Evolutionary conservation across 1,140 invertebrate genomes (phyloP).

Genomic region (Acromyrmex charruanus): DNA sequence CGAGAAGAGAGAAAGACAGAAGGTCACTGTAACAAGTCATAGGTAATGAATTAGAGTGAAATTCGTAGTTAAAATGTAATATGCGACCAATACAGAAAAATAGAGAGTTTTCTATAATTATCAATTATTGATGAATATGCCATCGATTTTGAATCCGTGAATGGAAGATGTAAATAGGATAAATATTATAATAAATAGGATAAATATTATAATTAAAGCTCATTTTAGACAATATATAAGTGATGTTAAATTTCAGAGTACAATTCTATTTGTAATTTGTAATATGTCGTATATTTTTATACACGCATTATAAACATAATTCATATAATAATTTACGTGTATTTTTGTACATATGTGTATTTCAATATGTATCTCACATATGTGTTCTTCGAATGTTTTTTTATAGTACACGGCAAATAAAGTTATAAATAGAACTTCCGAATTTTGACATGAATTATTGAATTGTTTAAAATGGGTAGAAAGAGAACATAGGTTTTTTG

Average conservation of each 20-base stretch:
- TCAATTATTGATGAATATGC: background rate
- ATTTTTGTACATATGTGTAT: background rate
- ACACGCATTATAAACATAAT: background rate
- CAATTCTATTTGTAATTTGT: constrained; percentile 6
- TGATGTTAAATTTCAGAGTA: background rate
- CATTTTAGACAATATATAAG: background rate
- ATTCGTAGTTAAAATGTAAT: background rate
- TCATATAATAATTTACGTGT: too few relatives aligned
- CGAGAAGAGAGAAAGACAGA: too few relatives aligned
- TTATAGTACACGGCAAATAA: background rate
- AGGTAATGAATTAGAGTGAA: too few relatives aligned
- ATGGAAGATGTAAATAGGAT: background rate
- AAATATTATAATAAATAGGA: background rate
- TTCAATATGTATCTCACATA: background rate
- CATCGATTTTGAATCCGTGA: background rate
- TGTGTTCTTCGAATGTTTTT: background rate
- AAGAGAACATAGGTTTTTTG: background rate
- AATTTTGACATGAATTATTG: background rate
- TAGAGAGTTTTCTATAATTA: background rate
- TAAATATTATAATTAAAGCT: background rate
- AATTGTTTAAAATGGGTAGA: background rate
- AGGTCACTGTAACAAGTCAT: too few relatives aligned
- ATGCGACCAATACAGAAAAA: background rate
- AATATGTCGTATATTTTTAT: background rate
- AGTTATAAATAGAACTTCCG: background rate